Base-by-base conservation (phyloP, 2,888 invertebrate genomes). In the Stomorhina lunata region DNA sequence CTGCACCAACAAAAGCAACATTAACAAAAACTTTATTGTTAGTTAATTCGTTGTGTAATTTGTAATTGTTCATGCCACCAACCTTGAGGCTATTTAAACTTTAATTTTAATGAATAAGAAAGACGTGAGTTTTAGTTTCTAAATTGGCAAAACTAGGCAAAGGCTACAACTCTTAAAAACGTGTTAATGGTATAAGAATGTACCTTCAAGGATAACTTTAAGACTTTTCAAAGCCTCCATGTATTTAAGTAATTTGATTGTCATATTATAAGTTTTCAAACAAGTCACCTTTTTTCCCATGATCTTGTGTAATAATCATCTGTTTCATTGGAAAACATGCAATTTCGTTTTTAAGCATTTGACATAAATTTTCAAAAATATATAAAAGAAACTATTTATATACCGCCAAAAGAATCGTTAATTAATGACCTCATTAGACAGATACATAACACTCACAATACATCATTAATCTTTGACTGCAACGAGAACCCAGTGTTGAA, bases 361-460 rank as follows among this genome's bases (percentile, higher is more conserved):
- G 50, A 50, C 34, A 17, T 32, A 34, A 66, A 61, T 63, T 59
- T 29, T 12, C 50, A 73, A 75, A 66, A 10, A 37, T 69, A 61
- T 25, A 37, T 63, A 32, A 63, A 32, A 20, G 29, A 55, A 61
- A 61, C n/a, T 9, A 50, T 45, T 57, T 29, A 29, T 50, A 29
- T 32, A 78, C 76, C 71, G 72, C 66, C 79, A 61, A 69, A 75
- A 66, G 79, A 63, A 69, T 81, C 34, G 69, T 81, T 84, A 86
- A 86, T 86, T 86, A 86, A 85, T 86, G 86, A 86, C 80, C 84
- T 84, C 85, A 86, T 86, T 86, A 86, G 86, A 84, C 84, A 84
- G 83, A 85, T 79, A 86, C 85, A 85, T 85, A 85, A 84, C 84
- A 77, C 81, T 81, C 72, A 72, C 84, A 80, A 77, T 71, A 78